Evolutionary conservation across 2,797 vertebrate genomes (phyloP), one percentile per base, ranked within the genome.

Genomic region (Holocentrus rufus): DNA sequence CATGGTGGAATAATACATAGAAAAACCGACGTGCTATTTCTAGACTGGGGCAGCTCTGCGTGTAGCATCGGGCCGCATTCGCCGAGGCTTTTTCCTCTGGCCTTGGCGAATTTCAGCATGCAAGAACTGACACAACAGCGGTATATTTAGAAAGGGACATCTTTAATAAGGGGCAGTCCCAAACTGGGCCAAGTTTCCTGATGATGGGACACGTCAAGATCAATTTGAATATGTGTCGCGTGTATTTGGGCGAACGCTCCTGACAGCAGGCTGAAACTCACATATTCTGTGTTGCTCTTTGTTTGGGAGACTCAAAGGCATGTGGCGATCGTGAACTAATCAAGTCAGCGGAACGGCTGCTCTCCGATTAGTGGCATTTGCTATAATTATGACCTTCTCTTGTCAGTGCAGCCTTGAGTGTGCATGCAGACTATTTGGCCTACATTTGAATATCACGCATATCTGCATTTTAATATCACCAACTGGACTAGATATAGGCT

Each of bases 71-170:
- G 67, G 54, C 67, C 69, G 49, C 67, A 73, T 86, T 76, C 44
- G 76, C 53, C 46, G 44, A 63, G 42, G 50, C 30, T 61, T 63
- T 65, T 77, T 34, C 5, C 42, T 44, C 13, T 44, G 14, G 14
- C 42, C 42, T 31, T 30, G 53, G 30, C 18, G 6, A 70, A 18
- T 44, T 27, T 52, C 63, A 47, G 20, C 62, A 75, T 36, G 56
- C 62, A 31, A 27, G 53, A 56, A 61, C 20, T 36, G 42, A 67
- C 47, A 52, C 30, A 44, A 77, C 62, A 27, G 57, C 4, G 27
- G 71, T 79, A 82, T 87, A 84, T 86, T 78, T 84, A 86, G 74
- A 44, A 49, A 54, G 47, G 56, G 69, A 81, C 52, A 70, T 65
- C 50, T 74, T 58, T 46, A 87, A 73, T 68, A 74, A 74, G 60